phyloP scores from a whole-genome alignment of 2,888 invertebrate species.

The Adelphocoris suturalis region DNA sequence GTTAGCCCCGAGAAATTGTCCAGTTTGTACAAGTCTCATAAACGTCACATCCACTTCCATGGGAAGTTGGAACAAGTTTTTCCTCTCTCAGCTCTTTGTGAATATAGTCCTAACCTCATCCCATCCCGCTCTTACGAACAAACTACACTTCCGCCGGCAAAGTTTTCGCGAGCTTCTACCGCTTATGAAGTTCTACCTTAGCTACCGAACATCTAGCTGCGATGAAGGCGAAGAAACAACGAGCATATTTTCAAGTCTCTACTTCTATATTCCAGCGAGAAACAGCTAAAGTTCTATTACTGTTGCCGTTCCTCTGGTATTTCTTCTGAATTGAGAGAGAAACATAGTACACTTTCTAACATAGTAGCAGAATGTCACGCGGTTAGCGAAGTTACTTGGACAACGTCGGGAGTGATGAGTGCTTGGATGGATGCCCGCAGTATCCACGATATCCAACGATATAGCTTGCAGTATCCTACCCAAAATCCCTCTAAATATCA shows the following conservation, averaged over 20 bases:
- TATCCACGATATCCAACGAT: too few species aligned
- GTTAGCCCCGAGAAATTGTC: not conserved
- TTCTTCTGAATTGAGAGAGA: too few species aligned
- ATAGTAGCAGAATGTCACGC: too few species aligned
- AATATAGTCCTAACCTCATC: not conserved
- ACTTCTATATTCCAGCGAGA: not conserved
- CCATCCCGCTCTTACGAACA: not conserved
- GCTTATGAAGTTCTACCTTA: not conserved
- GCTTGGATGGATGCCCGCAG: too few species aligned
- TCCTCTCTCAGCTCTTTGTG: not conserved
- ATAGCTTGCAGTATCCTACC: too few species aligned
- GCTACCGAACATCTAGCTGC: not conserved
- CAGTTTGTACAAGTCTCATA: not conserved
- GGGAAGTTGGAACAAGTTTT: constrained; percentile 8
- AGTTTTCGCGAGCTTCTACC: not conserved
- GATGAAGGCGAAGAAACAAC: constrained; percentile 3
- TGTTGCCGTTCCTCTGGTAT: too few species aligned
- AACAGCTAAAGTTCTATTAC: too few species aligned
- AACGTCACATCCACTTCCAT: constrained; percentile 16
- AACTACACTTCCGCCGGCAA: not conserved
- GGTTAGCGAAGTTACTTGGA: too few species aligned
- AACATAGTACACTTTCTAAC: too few species aligned
- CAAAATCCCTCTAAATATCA: too few species aligned
- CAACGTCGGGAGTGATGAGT: too few species aligned
- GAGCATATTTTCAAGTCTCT: not conserved